Percentiles rank a stretch among this genome's conserved stretches.
These are phyloP conservation scores for Cepaea nemoralis DNA, from an alignment of 1,140 invertebrate genomes.

Conservation along the genomic window DNA sequence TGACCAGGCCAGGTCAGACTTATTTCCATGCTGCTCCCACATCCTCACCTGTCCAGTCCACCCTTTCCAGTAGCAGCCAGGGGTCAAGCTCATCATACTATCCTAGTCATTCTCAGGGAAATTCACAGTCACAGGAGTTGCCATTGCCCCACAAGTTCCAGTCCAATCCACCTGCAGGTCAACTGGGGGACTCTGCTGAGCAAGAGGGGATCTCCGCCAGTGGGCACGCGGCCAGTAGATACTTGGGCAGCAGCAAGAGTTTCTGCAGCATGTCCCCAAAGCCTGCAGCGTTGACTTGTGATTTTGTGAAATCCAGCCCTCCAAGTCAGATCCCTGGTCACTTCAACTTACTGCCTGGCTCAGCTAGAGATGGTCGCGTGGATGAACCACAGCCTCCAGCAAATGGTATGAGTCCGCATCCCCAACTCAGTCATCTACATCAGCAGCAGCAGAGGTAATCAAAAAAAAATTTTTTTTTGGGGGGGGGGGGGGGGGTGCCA, in stretches of 20 bases:
- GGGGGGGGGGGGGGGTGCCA: too few species aligned
- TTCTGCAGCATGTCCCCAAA: slow-evolving; percentile 34
- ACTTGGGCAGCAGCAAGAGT: slow-evolving; percentile 10
- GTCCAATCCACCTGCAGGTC: slow-evolving; percentile 16
- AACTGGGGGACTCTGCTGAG: slow-evolving; percentile 17
- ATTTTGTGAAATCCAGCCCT: slow-evolving; percentile 37
- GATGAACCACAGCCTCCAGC: slow-evolving; percentile 54
- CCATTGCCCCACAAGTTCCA: not conserved
- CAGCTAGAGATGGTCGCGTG: slow-evolving; percentile 28
- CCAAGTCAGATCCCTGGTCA: slow-evolving; percentile 27
- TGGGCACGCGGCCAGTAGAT: too few species aligned
- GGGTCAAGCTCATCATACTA: slow-evolving; percentile 21
- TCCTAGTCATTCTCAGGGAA: slow-evolving; percentile 7
- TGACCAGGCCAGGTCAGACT: slow-evolving; percentile 52
- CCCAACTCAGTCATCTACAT: not conserved
- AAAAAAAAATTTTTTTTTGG: too few species aligned
- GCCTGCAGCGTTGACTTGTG: slow-evolving; percentile 17
- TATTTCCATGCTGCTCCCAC: slow-evolving; percentile 56
- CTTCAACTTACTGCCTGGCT: not conserved
- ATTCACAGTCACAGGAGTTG: slow-evolving; percentile 38
- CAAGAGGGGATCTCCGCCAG: too few species aligned
- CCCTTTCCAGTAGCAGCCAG: not conserved
- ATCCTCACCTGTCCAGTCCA: slow-evolving; percentile 20
- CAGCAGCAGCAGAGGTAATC: not conserved
- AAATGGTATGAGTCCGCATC: slow-evolving; percentile 45